Base-by-base conservation (phyloP, 1,140 invertebrate genomes). In the Drosophila bocqueti region DNA sequence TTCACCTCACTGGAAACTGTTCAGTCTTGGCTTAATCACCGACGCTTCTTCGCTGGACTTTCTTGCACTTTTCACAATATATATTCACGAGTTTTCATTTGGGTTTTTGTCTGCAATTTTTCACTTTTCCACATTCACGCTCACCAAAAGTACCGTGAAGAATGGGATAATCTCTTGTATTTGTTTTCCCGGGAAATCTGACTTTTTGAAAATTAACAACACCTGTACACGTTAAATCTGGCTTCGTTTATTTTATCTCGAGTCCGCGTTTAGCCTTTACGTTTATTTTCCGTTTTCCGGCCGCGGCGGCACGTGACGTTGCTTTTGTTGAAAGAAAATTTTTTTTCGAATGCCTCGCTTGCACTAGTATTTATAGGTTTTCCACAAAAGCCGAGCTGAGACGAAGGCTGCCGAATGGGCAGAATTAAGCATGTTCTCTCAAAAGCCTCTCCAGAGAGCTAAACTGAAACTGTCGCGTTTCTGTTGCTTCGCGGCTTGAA, bases 1-100 rank as follows among this genome's bases (percentile, higher is more conserved):
- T 76, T 76, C 74, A 76, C 74, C 74, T 76, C 74, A 67, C 52
- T 60, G 62, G 45, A 47, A 73, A n/a, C 6, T 36, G 26, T 16
- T 38, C 2, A 36, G 52, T 21, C 8, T 43, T 59, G 24, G 24
- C 38, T 29, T 47, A 36, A n/a, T 75, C 21, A 73, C 40, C 15
- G 10, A n/a, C 3, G 11, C 1, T 57, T 63, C 1, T 15, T 29
- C 15, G 18, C 54, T 43, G 21, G 4, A n/a, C 21, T 45, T 31
- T 52, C 11, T 7, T 43, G 40, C 76, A 79, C 76, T 71, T 52
- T 10, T 78, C 46, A 72, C 60, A 52, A 26, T 21, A 13, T 21
- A 47, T 49, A 42, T 65, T 64, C 68, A 65, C 61, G 21, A 67
- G 47, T 63, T 52, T 42, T 49, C 46, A 47, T 24, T 16, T 58